Base-by-base conservation (phyloP, 2,888 invertebrate genomes). In the Drosophila nr. fundita region DNA sequence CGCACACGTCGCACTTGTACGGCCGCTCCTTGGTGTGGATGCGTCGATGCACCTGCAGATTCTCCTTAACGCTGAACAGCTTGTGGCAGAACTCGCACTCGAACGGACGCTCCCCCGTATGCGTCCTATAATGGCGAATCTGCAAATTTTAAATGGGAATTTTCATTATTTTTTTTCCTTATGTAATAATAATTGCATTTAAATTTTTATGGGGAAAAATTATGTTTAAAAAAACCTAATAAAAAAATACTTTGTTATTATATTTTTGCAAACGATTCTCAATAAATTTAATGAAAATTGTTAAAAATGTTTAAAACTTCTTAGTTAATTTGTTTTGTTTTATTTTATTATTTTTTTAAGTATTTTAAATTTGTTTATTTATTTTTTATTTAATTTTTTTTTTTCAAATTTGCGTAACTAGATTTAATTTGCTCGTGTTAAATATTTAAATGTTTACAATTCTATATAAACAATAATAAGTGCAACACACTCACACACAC, bases 1-100 rank as follows among this genome's bases (percentile, higher is more conserved):
- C 96, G 92, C 98, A 98, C 4, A 97, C 97, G 74, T 96, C 96
- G 91, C 98, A 98, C 89, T 97, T 96, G 93, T 98, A 98, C 0
- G 98, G 98, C 2, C 98, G 95, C 93, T 98, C 98, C 93, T 98
- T 98, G 69, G 98, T 98, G 93, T 98, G 98, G 79, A 98, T 98
- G 69, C 98, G 95, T 48, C 96, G 94, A 92, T 98, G 98, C 18
- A 98, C 98, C 93, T 97, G 97, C 68, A 98, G 94, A 92, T 98
- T 98, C 93, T 98, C 98, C 93, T 98, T 98, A 11, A 98, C 98
- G 91, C 97, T 97, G 93, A 98, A 98, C 91, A 97, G 96, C 93
- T 98, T 98, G 93, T 96, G 96, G 94, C 98, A 98, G 93, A 97
- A 97, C 92, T 98, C 98, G 93, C 98, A 98, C 92, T 97, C 96